A percentile compares a stretch with the other conserved stretches of the same genome.
Evolutionary conservation across 2,888 invertebrate genomes (phyloP).

Genomic region (Thysanoteuthis rhombus): DNA sequence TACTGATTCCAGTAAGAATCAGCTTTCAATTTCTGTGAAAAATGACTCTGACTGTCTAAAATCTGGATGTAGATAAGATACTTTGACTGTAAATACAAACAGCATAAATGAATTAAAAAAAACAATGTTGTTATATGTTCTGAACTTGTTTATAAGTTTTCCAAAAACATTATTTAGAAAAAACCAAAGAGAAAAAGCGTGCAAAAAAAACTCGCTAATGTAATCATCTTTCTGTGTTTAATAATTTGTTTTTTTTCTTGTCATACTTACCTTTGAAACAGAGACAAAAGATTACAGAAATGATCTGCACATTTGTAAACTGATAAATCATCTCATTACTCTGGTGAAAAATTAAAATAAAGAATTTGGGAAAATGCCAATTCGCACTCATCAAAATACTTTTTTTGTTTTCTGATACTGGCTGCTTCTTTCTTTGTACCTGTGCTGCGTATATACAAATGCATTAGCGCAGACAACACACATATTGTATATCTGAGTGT

Average conservation of each 20-base stretch:
- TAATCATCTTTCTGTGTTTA: background rate
- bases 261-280: background rate
- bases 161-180: background rate
- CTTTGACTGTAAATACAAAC: background rate
- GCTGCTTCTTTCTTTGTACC: background rate
- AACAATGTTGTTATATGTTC: background rate
- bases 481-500: background rate
- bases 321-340: slow-evolving; percentile 12
- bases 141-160: background rate
- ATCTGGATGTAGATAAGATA: background rate
- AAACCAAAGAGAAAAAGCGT: background rate
- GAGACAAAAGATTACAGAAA: background rate
- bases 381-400: background rate
- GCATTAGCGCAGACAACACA: background rate
- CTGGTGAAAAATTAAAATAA: background rate
- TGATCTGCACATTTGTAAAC: background rate
- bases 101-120: background rate
- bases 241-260: background rate
- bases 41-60: background rate
- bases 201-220: background rate
- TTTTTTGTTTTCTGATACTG: background rate
- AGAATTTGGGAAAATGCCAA: background rate
- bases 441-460: background rate
- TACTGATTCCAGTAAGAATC: background rate
- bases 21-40: background rate